A percentile compares a stretch with the other conserved stretches of the same genome.
These are phyloP conservation scores for Conops quadrifasciatus DNA, from an alignment of 2,888 invertebrate species.

Conservation along the genomic window DNA sequence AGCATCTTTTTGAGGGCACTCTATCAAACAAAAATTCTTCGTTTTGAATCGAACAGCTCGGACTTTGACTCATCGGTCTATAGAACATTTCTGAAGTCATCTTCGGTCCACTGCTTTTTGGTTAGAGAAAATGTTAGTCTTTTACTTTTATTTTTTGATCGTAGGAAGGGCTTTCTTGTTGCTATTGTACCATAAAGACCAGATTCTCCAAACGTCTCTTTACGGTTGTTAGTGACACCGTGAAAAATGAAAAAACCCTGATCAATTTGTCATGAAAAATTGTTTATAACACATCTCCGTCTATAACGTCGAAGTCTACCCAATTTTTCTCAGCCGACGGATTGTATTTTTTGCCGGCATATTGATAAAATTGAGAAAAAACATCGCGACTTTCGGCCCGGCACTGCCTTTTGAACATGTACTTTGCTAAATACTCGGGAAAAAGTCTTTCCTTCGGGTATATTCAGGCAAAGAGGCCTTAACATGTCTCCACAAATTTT, in stretches of 20 bases:
- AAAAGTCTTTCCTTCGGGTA: background rate
- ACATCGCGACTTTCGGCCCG: background rate
- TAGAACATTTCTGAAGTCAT: background rate
- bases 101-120: background rate
- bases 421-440: slow-evolving; percentile 4
- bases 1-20: background rate
- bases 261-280: no score
- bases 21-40: background rate
- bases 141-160: background rate
- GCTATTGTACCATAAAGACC: no score
- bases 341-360: no score
- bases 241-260: no score
- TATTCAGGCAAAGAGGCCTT: slow-evolving; percentile 14
- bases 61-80: slow-evolving; percentile 1
- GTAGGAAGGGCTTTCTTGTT: background rate
- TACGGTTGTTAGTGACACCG: background rate
- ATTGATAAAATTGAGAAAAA: background rate
- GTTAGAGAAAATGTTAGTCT: background rate
- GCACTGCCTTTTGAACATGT: background rate
- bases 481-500: slow-evolving; percentile 14
- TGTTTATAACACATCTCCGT: no score
- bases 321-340: no score
- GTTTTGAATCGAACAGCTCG: background rate
- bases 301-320: no score
- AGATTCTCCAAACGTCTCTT: no score